Base-by-base conservation (phyloP, 2,113 vertebrate genomes). In the Nerophis ophidion region DNA sequence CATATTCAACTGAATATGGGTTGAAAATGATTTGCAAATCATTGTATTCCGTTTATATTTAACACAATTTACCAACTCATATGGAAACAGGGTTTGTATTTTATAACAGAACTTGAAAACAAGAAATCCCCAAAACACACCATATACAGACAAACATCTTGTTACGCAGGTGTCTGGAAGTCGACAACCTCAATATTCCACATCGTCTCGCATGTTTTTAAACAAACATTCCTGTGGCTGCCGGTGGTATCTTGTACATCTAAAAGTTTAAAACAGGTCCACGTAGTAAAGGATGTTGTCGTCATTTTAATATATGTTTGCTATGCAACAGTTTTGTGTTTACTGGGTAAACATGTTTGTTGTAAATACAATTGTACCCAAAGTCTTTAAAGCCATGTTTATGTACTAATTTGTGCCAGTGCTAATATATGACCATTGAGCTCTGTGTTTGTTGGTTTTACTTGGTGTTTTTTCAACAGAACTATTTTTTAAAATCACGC, bases 151-250 rank as follows among this genome's bases (percentile, higher is more conserved):
- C 26, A 26, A 26, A 26, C 26, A 26, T 26, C 26, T 26, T 26
- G 26, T 4, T 26, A 26, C 4, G 26, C 26, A 26, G 26, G 26
- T 3, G 26, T 26, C 26, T 26, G 26, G 26, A 26, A 3, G 26
- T 26, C 26, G 26, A 26, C 26, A 46, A 46, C 19, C 26, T 13
- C 16, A 38, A 34, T 17, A 26, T 48, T n/a, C 6, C 46, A 6
- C 7, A 7, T 33, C n/a, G 8, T 35, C 5, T 16, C 47, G 13
- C 16, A 51, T 42, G 35, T 63, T 42, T 49, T 14, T 53, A 10
- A 14, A 12, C 9, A 16, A 48, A 4, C 55, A 68, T 68, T 60
- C 26, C 33, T 68, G 42, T 58, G 44, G 69, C 12, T 33, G n/a
- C 2, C 11, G 15, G n/a, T 50, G 44, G 15, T 56, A 50, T 65